Percentiles rank a stretch among this genome's conserved stretches.
Evolutionary conservation across 2,113 vertebrate genomes (phyloP).

Genomic region (Amblyopsis rosae): DNA sequence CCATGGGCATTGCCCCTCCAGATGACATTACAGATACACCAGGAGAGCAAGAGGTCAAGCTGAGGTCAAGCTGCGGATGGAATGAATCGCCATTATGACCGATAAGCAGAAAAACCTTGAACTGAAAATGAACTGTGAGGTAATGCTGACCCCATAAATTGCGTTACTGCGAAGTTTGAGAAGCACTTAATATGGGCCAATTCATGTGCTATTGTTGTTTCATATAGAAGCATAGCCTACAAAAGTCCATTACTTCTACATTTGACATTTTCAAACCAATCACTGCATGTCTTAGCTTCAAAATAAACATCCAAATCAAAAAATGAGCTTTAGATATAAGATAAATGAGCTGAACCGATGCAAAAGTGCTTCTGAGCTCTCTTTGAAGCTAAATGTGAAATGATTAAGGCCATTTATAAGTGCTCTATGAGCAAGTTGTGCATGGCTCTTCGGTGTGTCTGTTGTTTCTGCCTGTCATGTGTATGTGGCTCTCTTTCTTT

Average conservation of each 20-base stretch:
- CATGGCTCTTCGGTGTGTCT: slow-evolving; percentile 6
- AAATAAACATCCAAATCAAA: neutral
- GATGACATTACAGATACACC: slow-evolving; percentile 17
- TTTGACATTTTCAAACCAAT: no score
- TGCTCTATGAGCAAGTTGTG: slow-evolving; percentile 22
- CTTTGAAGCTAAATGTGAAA: slow-evolving; percentile 74
- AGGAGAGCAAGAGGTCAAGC: slow-evolving; percentile 32
- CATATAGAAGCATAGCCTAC: no score
- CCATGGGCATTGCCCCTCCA: neutral
- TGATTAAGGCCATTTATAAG: slow-evolving; percentile 67
- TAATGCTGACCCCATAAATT: slow-evolving; percentile 13
- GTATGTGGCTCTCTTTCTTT: slow-evolving; percentile 46
- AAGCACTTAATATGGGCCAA: slow-evolving; percentile 2
- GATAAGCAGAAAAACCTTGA: slow-evolving; percentile 44
- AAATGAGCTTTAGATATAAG: slow-evolving; percentile 17
- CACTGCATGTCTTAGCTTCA: no score
- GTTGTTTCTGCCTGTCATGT: neutral
- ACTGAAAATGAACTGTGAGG: slow-evolving; percentile 43
- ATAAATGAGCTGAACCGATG: slow-evolving; percentile 43
- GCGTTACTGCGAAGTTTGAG: neutral
- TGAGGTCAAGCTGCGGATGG: slow-evolving; percentile 38
- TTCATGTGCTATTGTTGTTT: no score
- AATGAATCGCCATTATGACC: slow-evolving; percentile 42
- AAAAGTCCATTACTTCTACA: no score
- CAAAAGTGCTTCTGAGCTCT: slow-evolving; percentile 45